Base-by-base conservation (phyloP, 2,888 invertebrate genomes). In the Cantharis flavilabris region DNA sequence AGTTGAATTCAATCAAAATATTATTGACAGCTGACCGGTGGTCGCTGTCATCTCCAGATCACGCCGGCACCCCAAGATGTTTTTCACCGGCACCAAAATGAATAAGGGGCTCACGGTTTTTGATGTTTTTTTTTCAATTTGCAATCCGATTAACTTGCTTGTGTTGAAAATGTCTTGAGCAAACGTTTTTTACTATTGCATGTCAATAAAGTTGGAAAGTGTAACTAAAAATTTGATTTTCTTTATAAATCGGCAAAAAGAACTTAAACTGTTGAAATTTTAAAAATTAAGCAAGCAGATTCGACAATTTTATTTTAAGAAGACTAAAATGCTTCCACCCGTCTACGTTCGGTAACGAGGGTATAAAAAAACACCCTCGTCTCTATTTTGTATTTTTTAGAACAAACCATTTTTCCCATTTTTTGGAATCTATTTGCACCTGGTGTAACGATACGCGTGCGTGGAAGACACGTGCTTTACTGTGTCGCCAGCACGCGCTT, bases 141-240 rank as follows among this genome's bases (percentile, higher is more conserved):
- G 73, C 83, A 83, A 86, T 86, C 86, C 86, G 86, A 86, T 86
- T 86, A 86, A 86, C 84, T 86, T 86, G 86, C 85, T 86, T 86
- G 84, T 85, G 84, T 82, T 81, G 82, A 81, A 83, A 85, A 85
- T 80, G 85, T 85, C 85, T 84, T 80, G 83, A 76, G 80, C 84
- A 84, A 82, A 83, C 81, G 80, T 81, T 76, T 80, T 79, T 76
- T 73, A 71, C 70, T 76, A 76, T 72, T 76, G 76, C 80, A 80
- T 79, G 72, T 76, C 72, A 79, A 49, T 76, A 69, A 20, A 10
- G 62, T 67, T 30, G 69, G 69, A 69, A 73, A 20, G 30, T 62
- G n/a, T 11, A 71, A 71, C 62, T 71, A 67, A 67, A 49, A 20
- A 16, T 67, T 23, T 23, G n/a, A 67, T 67, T 26, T 67, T 67